A percentile compares a stretch with the other conserved stretches of the same genome.
phyloP scores from a whole-genome alignment of 2,113 vertebrate genomes.

The Dicrurus megarhynchus region DNA sequence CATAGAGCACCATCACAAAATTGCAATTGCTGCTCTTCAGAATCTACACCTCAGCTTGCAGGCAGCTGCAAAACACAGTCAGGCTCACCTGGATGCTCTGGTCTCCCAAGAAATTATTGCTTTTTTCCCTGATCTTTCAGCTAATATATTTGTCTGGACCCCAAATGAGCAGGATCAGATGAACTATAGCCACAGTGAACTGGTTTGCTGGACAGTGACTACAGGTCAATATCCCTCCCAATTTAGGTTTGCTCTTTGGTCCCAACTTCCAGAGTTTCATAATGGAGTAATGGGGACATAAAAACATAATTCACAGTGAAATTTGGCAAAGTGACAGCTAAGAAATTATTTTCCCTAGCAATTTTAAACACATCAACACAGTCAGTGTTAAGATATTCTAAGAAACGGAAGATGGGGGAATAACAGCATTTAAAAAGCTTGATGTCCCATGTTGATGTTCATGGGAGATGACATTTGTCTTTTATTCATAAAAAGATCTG shows the following conservation, averaged over 20 bases:
- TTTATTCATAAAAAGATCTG: background rate
- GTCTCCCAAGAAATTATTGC: background rate
- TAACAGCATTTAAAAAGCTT: background rate
- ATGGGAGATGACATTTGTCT: constrained; percentile 16
- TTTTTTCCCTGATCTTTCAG: background rate
- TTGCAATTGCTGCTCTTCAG: background rate
- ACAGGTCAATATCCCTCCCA: background rate
- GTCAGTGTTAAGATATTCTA: background rate
- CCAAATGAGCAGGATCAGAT: background rate
- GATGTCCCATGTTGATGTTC: background rate
- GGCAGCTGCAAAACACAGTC: background rate
- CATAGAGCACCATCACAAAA: background rate
- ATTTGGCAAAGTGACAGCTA: background rate
- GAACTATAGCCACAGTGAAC: background rate
- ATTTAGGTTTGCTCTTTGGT: background rate
- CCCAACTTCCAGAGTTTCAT: background rate
- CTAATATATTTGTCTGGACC: background rate
- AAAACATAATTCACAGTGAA: background rate
- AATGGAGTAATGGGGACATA: background rate
- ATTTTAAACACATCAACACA: background rate
- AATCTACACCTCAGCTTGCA: background rate
- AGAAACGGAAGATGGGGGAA: background rate
- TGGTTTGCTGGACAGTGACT: background rate
- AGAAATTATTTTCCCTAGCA: background rate
- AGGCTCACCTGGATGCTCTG: background rate